phyloP scores from a whole-genome alignment of 2,888 invertebrate genomes.

The Ormyrus nitidulus region DNA sequence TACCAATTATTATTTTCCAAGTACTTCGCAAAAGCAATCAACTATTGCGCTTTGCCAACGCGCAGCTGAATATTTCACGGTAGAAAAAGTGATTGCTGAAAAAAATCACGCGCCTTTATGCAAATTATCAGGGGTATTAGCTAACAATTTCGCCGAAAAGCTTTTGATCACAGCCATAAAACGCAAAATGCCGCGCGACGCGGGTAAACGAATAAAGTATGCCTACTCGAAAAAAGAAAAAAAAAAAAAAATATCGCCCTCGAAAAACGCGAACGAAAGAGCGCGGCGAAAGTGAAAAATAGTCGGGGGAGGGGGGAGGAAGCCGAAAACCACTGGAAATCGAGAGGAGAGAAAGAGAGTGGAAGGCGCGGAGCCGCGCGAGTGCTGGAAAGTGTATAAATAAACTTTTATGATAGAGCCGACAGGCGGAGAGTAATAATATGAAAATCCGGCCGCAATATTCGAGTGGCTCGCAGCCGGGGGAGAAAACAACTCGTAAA shows the following conservation, averaged over 20 bases:
- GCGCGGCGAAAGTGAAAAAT: conserved; percentile 47
- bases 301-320: background rate
- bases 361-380: background rate
- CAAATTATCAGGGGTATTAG: conserved; percentile 17
- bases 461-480: conserved; percentile 51
- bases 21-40: too few relatives aligned
- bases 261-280: conserved; percentile 42
- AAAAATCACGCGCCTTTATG: too few relatives aligned
- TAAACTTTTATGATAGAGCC: conserved; percentile 52
- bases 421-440: conserved; percentile 61
- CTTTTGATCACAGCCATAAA: conserved; percentile 35
- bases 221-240: background rate
- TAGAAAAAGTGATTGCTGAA: too few relatives aligned
- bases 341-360: conserved; percentile 33
- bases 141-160: conserved; percentile 19
- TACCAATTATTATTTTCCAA: too few relatives aligned
- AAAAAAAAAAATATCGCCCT: background rate
- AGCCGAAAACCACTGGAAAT: too few relatives aligned
- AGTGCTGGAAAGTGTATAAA: conserved; percentile 56
- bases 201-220: conserved; percentile 38
- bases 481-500: conserved; percentile 60
- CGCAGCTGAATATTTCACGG: too few relatives aligned
- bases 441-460: conserved; percentile 64
- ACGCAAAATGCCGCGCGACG: conserved; percentile 42
- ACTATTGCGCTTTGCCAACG: too few relatives aligned